Conservation (phyloP, 2,888 invertebrate genomes). For the Junonia oenone region DNA sequence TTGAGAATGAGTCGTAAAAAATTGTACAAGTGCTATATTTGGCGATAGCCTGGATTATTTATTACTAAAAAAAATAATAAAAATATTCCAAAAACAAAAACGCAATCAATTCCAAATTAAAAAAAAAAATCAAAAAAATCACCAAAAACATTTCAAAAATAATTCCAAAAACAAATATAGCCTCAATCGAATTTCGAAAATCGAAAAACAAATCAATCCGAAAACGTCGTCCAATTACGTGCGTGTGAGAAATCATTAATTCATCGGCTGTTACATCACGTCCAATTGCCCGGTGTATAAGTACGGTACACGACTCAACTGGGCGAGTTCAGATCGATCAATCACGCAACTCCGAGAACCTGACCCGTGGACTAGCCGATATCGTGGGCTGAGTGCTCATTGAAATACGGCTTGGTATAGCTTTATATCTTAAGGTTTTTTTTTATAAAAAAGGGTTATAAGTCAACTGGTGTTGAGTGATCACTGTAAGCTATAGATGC, state of each 20-base stretch:
- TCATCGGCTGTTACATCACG: slow-evolving; percentile 6
- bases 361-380: slow-evolving; percentile 10
- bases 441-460: not conserved
- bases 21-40: too few relatives aligned
- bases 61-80: too few relatives aligned
- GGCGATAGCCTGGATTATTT: too few relatives aligned
- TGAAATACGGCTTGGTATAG: not conserved
- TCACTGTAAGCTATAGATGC: too few relatives aligned
- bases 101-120: too few relatives aligned
- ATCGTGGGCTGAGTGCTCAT: not conserved
- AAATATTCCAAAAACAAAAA: too few relatives aligned
- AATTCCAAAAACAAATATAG: too few relatives aligned
- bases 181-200: not conserved
- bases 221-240: slow-evolving; percentile 8
- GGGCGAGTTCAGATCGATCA: slow-evolving; percentile 23
- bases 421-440: not conserved
- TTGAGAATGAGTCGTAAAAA: too few relatives aligned
- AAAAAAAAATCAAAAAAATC: too few relatives aligned
- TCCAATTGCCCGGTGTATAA: slow-evolving; percentile 1
- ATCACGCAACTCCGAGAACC: slow-evolving; percentile 23
- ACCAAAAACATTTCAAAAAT: too few relatives aligned
- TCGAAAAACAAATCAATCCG: not conserved
- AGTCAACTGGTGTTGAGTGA: too few relatives aligned
- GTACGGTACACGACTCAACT: slow-evolving; percentile 10
- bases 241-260: slow-evolving; percentile 24